These are phyloP conservation scores for Melinaea menophilus DNA, from an alignment of 2,888 invertebrate genomes.

Conservation along the genomic window DNA sequence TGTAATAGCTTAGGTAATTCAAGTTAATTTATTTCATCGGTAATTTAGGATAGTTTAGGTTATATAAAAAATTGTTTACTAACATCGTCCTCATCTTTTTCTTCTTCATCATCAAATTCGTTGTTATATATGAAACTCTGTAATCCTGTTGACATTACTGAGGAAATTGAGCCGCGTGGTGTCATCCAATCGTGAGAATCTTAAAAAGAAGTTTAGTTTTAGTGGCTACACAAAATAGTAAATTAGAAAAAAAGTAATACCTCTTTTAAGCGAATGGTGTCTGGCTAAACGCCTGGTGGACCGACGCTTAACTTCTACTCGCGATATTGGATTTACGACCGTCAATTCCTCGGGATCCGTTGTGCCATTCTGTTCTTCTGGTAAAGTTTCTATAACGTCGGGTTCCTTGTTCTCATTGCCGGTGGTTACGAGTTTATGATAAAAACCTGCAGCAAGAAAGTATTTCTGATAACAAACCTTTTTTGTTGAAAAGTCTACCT, in stretches of 20 bases:
- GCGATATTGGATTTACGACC: conserved; percentile 36
- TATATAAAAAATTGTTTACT: conserved; percentile 12
- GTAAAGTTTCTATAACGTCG: conserved; percentile 56
- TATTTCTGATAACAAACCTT: background rate
- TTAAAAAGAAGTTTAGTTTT: conserved; percentile 31
- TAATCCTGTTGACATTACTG: conserved; percentile 62
- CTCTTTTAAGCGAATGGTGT: conserved; percentile 63
- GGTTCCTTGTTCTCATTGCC: conserved; percentile 70
- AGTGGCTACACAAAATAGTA: too few relatives aligned
- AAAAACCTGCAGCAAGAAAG: conserved; percentile 46
- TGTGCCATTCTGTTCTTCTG: conserved; percentile 53
- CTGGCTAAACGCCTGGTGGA: conserved; percentile 58
- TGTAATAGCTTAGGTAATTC: background rate
- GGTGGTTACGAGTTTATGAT: conserved; percentile 81
- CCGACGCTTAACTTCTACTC: conserved; percentile 55
- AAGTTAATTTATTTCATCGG: too few relatives aligned
- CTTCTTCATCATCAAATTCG: conserved; percentile 56
- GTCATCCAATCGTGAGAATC: conserved; percentile 72
- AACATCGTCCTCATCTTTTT: conserved; percentile 61
- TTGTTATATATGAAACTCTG: conserved; percentile 59
- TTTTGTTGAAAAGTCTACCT: background rate
- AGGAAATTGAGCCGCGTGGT: conserved; percentile 65
- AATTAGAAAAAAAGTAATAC: conserved; percentile 35
- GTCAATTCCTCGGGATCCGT: conserved; percentile 37
- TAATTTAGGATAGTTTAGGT: too few relatives aligned